phyloP scores from a whole-genome alignment of 2,888 invertebrate genomes.

The Euzetes globulus region DNA sequence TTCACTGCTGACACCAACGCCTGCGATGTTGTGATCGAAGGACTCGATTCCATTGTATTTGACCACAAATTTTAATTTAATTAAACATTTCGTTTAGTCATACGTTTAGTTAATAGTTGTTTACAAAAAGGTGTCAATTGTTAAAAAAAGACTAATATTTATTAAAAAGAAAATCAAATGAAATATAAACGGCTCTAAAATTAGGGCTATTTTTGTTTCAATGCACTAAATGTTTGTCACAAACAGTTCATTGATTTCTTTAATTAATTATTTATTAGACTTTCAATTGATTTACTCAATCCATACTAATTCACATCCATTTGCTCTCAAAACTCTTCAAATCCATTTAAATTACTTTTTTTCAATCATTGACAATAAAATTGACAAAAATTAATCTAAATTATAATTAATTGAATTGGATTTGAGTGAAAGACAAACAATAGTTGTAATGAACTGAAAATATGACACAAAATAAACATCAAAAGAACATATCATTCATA shows the following conservation, averaged over 20 bases:
- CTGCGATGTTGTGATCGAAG: not conserved
- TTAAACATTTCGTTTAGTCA: not conserved
- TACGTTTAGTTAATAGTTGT: not conserved
- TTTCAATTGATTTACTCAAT: not conserved
- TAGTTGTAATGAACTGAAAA: no score
- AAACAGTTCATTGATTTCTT: constrained; percentile 1
- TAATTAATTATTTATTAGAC: not conserved
- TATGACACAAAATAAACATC: no score
- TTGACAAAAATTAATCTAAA: no score
- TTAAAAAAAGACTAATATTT: no score
- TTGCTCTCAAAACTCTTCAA: no score
- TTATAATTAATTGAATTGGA: no score
- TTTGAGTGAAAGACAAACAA: no score
- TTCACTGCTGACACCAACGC: not conserved
- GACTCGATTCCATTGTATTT: not conserved
- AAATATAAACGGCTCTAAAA: not conserved
- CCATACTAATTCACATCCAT: not conserved
- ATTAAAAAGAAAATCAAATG: not conserved
- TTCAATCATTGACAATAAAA: no score
- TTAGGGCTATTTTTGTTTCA: not conserved
- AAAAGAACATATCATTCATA: no score
- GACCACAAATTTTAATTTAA: not conserved
- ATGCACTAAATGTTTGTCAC: not conserved
- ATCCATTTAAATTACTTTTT: no score
- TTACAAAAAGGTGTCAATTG: no score